Evolutionary conservation across 2,113 vertebrate species (phyloP).

Genomic region (Phodopus roborovskii): DNA sequence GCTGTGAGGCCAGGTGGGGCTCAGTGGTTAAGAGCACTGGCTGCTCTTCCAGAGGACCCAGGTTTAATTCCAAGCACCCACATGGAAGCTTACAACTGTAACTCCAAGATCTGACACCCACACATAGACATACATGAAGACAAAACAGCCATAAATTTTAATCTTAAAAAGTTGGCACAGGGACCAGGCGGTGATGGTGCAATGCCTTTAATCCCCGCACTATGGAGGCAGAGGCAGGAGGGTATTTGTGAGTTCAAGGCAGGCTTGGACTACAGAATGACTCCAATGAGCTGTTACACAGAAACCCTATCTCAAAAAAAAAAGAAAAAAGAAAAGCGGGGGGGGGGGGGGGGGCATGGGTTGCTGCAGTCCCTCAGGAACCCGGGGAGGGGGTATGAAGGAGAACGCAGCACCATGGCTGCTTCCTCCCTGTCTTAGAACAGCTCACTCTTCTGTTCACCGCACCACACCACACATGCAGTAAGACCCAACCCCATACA

Average conservation of each 20-base stretch:
- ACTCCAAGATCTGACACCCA: not conserved
- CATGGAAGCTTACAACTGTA: not conserved
- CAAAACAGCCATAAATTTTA: not conserved
- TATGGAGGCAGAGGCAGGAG: no score
- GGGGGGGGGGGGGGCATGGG: not conserved
- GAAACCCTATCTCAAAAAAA: no score
- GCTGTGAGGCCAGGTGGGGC: fast-evolving
- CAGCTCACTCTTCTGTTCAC: no score
- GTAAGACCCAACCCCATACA: not conserved
- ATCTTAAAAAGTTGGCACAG: not conserved
- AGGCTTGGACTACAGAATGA: no score
- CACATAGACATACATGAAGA: not conserved
- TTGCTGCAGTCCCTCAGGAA: not conserved
- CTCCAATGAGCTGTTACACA: no score
- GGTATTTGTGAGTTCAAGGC: no score
- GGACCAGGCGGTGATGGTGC: no score
- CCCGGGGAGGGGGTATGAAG: no score
- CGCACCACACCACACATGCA: not conserved
- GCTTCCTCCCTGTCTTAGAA: not conserved
- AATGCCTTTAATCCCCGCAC: no score
- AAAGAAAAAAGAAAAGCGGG: no score
- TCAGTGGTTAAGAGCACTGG: not conserved
- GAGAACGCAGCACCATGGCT: no score
- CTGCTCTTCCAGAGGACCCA: not conserved
- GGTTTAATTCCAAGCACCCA: not conserved